Conservation (phyloP, 2,888 invertebrate species). For the Scaptomyza reducta region DNA sequence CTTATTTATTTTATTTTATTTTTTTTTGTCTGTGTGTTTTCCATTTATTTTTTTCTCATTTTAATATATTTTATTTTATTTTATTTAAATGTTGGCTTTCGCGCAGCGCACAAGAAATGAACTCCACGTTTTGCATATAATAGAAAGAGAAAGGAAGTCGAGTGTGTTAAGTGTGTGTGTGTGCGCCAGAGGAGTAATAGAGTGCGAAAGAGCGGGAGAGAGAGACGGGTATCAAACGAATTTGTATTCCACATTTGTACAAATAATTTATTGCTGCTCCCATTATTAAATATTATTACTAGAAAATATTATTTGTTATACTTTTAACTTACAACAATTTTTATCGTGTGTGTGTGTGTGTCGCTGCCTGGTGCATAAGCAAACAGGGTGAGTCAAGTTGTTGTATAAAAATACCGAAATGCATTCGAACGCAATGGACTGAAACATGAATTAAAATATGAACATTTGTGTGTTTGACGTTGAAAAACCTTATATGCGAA, state of each 20-base stretch:
- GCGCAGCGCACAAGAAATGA: conserved; percentile 57
- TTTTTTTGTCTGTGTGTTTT: background rate
- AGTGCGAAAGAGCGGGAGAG: conserved; percentile 13
- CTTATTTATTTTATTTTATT: background rate
- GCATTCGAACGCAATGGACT: background rate
- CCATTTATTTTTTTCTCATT: conserved; percentile 29
- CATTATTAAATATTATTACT: background rate
- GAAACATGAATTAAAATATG: background rate
- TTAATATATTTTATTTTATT: conserved; percentile 4
- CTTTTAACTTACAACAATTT: conserved; percentile 33
- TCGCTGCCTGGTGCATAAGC: conserved; percentile 76
- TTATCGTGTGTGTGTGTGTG: conserved; percentile 35
- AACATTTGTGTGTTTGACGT: conserved; percentile 1
- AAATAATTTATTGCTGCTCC: conserved; percentile 22
- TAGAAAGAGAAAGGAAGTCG: conserved; percentile 32
- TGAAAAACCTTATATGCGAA: background rate
- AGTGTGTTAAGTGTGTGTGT: conserved; percentile 11
- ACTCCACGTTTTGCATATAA: conserved; percentile 63
- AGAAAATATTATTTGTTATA: conserved; percentile 8
- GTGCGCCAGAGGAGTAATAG: conserved; percentile 15
- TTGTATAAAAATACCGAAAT: background rate
- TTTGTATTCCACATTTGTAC: conserved; percentile 32
- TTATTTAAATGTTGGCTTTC: background rate
- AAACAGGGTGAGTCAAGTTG: conserved; percentile 69
- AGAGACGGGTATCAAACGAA: conserved; percentile 14